A percentile compares a stretch with the other conserved stretches of the same genome.
phyloP scores from a whole-genome alignment of 2,113 vertebrate genomes.

The Pterophyllum scalare region DNA sequence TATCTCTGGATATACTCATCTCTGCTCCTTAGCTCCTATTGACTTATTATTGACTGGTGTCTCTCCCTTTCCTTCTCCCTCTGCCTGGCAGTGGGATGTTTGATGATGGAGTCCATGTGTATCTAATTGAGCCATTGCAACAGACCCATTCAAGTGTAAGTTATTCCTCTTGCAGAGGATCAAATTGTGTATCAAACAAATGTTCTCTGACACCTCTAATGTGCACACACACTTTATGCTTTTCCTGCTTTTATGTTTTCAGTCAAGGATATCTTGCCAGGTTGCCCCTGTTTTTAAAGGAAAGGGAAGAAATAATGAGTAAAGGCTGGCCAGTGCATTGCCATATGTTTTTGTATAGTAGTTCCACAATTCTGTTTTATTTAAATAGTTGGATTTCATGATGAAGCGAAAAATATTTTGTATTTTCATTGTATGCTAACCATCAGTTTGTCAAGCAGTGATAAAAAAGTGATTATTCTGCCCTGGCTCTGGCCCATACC shows the following conservation, averaged over 20 bases:
- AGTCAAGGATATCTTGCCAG: constrained; percentile 10
- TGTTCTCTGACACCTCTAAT: not conserved
- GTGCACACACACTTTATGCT: not conserved
- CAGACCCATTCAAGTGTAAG: constrained; percentile 89
- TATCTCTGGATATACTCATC: constrained; percentile 39
- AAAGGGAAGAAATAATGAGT: not conserved
- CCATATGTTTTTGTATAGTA: not conserved
- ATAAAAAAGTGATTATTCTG: not conserved
- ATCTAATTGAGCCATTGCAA: constrained; percentile 91
- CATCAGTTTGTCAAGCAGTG: not conserved
- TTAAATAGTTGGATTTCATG: not conserved
- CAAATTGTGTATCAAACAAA: constrained; percentile 7
- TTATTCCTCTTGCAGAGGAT: constrained; percentile 41
- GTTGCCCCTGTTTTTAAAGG: constrained; percentile 24
- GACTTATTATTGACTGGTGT: constrained; percentile 58
- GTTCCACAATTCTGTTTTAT: not conserved
- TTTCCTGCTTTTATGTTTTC: not conserved
- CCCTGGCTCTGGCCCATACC: not conserved
- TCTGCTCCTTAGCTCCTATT: constrained; percentile 29
- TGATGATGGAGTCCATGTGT: constrained; percentile 88
- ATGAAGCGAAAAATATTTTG: not conserved
- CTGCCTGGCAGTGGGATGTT: constrained; percentile 90
- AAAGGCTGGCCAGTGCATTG: not conserved
- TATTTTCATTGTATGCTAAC: not conserved
- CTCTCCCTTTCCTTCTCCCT: constrained; percentile 57